Evolutionary conservation across 2,113 vertebrate species (phyloP).

Genomic region (Tringa solitaria): DNA sequence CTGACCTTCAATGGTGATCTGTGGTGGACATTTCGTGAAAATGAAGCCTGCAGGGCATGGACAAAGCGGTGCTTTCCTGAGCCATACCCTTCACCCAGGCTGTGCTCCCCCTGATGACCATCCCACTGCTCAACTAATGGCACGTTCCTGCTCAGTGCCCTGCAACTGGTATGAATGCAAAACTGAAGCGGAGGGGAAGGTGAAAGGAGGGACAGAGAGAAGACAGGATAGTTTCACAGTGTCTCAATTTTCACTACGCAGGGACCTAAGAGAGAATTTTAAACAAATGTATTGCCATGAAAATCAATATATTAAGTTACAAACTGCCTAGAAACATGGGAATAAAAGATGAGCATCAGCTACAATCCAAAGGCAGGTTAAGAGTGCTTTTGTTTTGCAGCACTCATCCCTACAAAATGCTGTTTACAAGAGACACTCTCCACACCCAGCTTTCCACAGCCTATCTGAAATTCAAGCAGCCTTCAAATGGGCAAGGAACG

Average conservation of each 20-base stretch:
- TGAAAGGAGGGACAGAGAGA: not conserved
- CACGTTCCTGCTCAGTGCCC: not conserved
- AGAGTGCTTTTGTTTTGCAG: not conserved
- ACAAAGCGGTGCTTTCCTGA: not conserved
- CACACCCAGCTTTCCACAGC: not conserved
- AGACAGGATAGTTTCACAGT: not conserved
- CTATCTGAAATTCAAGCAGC: slow-evolving; percentile 41
- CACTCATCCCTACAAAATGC: not conserved
- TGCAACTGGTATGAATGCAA: not conserved
- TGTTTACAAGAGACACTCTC: not conserved
- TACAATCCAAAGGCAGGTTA: not conserved
- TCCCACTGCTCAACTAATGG: not conserved
- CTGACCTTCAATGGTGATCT: rapidly evolving
- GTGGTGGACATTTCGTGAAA: not conserved
- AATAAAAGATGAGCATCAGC: not conserved
- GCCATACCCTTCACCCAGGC: not conserved
- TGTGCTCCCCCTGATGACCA: rapidly evolving
- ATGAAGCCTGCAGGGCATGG: not conserved
- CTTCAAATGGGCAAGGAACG: not conserved
- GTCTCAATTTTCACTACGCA: not conserved
- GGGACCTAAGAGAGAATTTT: not conserved
- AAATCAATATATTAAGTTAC: not conserved
- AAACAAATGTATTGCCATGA: not conserved
- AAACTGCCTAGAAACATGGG: not conserved
- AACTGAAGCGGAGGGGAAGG: not conserved